phyloP scores from a whole-genome alignment of 2,797 vertebrate species.

The Mergus octosetaceus region DNA sequence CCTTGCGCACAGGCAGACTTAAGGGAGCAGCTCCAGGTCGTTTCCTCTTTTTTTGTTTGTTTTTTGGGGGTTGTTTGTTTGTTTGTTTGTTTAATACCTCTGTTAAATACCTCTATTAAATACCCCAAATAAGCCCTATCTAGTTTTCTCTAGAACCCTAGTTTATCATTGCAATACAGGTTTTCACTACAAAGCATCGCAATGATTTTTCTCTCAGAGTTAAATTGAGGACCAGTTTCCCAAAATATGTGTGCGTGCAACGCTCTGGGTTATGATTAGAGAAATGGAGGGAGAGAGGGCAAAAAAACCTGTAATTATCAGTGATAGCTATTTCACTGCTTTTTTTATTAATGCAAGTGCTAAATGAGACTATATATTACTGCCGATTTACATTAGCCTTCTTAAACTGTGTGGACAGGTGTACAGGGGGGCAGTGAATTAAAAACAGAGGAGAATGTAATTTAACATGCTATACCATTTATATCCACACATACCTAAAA shows the following conservation, averaged over 20 bases:
- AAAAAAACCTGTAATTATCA: not conserved
- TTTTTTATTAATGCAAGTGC: not conserved
- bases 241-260: not conserved
- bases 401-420: not conserved
- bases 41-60: not conserved
- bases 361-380: not conserved
- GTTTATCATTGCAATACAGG: not conserved
- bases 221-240: not conserved
- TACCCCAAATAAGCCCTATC: not conserved
- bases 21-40: not conserved
- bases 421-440: conserved; percentile 11
- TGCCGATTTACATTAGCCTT: not conserved
- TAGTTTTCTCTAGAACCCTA: rapidly evolving
- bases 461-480: not conserved
- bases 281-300: not conserved
- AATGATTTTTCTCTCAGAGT: not conserved
- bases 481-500: not conserved
- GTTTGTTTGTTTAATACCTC: not conserved
- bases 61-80: too few species aligned
- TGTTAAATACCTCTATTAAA: too few species aligned
- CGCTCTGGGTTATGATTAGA: rapidly evolving
- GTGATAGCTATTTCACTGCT: not conserved
- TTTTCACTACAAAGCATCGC: not conserved
- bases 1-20: not conserved
- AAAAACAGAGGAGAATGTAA: not conserved